Percentiles rank a stretch among this genome's conserved stretches.
These are phyloP conservation scores for Pangasius krempfi DNA, from an alignment of 2,797 vertebrate genomes.

Conservation along the genomic window DNA sequence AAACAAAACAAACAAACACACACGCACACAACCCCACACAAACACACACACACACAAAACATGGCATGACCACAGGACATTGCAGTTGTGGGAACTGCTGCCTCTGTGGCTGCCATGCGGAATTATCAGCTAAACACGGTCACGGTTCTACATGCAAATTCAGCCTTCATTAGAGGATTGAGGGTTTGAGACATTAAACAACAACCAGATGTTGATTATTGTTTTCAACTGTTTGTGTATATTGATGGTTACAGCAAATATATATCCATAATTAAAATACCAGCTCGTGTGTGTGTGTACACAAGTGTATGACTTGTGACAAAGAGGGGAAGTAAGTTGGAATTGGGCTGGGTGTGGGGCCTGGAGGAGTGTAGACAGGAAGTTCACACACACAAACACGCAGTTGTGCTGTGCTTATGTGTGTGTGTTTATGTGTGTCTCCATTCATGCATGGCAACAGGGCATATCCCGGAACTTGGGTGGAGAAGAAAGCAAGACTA, in stretches of 20 bases:
- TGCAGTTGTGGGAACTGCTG: conserved; percentile 32
- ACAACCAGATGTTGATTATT: background rate
- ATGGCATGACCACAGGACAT: conserved; percentile 25
- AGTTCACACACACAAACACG: conserved; percentile 36
- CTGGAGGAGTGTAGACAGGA: conserved; percentile 45
- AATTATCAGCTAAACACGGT: conserved; percentile 27
- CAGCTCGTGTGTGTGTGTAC: background rate
- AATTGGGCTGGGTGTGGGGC: conserved; percentile 49
- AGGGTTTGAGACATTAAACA: conserved; percentile 20
- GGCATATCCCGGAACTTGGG: background rate
- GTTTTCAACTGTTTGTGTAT: conserved; percentile 17
- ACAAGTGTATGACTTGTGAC: conserved; percentile 23
- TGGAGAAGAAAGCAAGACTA: background rate
- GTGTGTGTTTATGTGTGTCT: background rate
- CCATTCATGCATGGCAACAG: background rate
- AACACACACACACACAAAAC: background rate
- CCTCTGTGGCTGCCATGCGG: conserved; percentile 37
- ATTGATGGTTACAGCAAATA: background rate
- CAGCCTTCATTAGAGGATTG: background rate
- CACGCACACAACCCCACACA: background rate
- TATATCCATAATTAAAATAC: conserved; percentile 4
- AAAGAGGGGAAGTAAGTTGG: conserved; percentile 60
- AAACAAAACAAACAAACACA: background rate
- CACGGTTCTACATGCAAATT: conserved; percentile 14
- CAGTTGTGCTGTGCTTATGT: background rate